Evolutionary conservation across 92 coral and sea anemone species (phyloP).

Genomic region (Siderastrea siderea): DNA sequence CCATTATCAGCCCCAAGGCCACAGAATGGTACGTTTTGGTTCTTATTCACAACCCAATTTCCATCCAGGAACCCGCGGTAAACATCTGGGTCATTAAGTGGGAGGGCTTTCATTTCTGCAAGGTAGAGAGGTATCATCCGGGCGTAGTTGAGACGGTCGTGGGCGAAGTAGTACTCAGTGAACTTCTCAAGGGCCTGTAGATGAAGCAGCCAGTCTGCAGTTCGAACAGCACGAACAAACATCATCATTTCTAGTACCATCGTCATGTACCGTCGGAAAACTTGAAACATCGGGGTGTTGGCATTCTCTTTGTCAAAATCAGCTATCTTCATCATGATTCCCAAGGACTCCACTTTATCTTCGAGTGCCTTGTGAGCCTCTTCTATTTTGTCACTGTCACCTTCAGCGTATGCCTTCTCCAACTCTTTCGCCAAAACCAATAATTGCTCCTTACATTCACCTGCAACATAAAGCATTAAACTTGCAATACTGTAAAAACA

Average conservation of each 20-base stretch:
- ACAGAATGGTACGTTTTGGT: too few relatives aligned
- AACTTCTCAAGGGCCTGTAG: slow-evolving; percentile 53
- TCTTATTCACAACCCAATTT: slow-evolving; percentile 71
- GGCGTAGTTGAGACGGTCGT: slow-evolving; percentile 53
- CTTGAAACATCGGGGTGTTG: slow-evolving; percentile 31
- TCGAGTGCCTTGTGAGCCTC: not conserved
- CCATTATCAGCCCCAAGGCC: too few relatives aligned
- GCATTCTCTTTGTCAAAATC: not conserved
- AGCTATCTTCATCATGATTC: not conserved
- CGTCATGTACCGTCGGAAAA: slow-evolving; percentile 62
- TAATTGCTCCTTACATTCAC: not conserved
- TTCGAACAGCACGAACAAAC: slow-evolving; percentile 69
- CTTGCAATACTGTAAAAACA: too few relatives aligned
- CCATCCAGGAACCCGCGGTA: slow-evolving; percentile 55
- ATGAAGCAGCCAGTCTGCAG: slow-evolving; percentile 69
- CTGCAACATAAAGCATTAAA: too few relatives aligned
- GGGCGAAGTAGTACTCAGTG: slow-evolving; percentile 67
- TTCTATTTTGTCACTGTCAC: not conserved
- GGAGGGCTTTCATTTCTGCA: slow-evolving; percentile 50
- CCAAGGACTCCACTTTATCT: not conserved
- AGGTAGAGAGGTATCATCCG: slow-evolving; percentile 71
- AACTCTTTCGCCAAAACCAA: not conserved
- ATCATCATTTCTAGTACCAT: slow-evolving; percentile 62
- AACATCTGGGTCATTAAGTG: slow-evolving; percentile 49
- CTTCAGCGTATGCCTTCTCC: not conserved